Conservation (phyloP, 2,113 vertebrate species). For the Neopipo cinnamomea region DNA sequence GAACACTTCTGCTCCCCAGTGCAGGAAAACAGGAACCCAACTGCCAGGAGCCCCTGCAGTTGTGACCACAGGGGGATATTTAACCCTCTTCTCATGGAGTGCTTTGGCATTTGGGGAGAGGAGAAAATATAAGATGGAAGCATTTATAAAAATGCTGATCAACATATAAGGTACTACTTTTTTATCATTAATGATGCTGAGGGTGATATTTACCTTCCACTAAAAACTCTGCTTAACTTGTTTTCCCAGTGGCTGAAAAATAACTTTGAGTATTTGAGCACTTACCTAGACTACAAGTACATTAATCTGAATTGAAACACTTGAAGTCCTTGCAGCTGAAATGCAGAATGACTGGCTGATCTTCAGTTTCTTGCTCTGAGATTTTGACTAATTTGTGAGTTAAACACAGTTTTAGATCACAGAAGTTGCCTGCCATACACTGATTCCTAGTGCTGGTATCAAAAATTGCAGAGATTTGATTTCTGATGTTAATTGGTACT, state of each 20-base stretch:
- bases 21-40: neutral
- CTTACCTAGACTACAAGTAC: neutral
- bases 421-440: neutral
- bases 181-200: neutral
- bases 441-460: neutral
- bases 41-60: neutral
- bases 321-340: neutral
- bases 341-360: neutral
- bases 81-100: neutral
- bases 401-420: neutral
- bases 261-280: neutral
- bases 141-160: neutral
- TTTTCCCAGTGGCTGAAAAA: neutral
- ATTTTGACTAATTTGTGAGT: neutral
- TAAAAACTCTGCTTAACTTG: neutral
- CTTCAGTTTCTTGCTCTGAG: neutral
- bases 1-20: neutral
- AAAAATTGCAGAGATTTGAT: neutral
- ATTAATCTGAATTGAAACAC: neutral
- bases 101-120: neutral
- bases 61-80: neutral
- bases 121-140: neutral
- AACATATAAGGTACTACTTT: neutral
- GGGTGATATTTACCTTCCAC: neutral
- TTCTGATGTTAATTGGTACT: neutral